Percentiles rank a stretch among this genome's conserved stretches.
phyloP scores from a whole-genome alignment of 2,888 invertebrate genomes.

The Brassicogethes aeneus region DNA sequence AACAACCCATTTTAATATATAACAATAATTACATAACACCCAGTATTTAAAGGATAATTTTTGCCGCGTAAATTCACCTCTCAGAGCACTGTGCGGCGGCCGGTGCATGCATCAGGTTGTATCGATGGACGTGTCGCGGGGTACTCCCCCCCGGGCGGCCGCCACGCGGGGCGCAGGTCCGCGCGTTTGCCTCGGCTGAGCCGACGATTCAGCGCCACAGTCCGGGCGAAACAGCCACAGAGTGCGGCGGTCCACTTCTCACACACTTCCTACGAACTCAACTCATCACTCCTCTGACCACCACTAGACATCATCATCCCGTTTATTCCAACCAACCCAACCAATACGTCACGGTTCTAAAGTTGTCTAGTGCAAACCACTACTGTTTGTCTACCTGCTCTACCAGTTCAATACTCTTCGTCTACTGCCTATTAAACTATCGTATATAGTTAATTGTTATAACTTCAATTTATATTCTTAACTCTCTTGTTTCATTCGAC shows the following conservation, averaged over 20 bases:
- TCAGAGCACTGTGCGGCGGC: too few species aligned
- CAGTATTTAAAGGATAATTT: too few species aligned
- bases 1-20: too few species aligned
- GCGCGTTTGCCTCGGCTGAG: constrained; percentile 15
- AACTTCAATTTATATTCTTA: too few species aligned
- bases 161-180: constrained; percentile 17
- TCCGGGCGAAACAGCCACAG: constrained; percentile 48
- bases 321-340: constrained; percentile 22
- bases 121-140: constrained; percentile 28
- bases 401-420: constrained; percentile 1
- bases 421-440: constrained; percentile 5
- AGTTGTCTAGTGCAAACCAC: neutral
- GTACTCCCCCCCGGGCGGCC: constrained; percentile 11
- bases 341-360: neutral
- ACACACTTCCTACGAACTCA: constrained; percentile 37
- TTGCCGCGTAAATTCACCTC: too few species aligned
- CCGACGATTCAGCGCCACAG: constrained; percentile 38
- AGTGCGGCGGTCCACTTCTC: constrained; percentile 49
- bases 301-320: too few species aligned
- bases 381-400: neutral
- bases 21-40: too few species aligned
- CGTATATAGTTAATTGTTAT: too few species aligned
- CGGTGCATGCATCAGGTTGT: constrained; percentile 39
- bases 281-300: constrained; percentile 35
- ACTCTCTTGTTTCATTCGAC: too few species aligned